These are phyloP conservation scores for Apis cerana DNA, from an alignment of 1,140 invertebrate species.

Conservation along the genomic window DNA sequence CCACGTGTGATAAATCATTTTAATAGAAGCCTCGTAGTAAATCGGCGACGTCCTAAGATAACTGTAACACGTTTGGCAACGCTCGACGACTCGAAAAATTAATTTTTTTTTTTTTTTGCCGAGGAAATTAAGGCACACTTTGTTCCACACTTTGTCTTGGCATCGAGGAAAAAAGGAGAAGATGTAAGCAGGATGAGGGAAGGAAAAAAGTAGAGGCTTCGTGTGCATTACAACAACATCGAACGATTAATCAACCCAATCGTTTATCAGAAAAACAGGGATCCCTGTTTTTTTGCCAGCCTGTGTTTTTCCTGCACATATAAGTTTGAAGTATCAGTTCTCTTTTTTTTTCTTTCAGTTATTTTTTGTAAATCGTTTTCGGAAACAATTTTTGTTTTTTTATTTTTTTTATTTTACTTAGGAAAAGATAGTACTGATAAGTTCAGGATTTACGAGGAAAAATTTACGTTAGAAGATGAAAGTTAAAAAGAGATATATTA, in stretches of 20 bases:
- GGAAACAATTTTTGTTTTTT: too few species aligned
- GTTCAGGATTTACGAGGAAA: too few species aligned
- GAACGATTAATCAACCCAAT: conserved; percentile 30
- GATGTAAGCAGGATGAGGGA: not conserved
- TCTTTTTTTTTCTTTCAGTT: not conserved
- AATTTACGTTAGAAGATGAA: too few species aligned
- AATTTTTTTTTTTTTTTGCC: conserved; percentile 5
- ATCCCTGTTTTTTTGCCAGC: not conserved
- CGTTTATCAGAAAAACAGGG: conserved; percentile 12
- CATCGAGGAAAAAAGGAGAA: not conserved
- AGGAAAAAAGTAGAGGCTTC: not conserved
- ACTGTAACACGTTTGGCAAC: not conserved
- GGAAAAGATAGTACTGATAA: too few species aligned
- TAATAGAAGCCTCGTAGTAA: conserved; percentile 25
- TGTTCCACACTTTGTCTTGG: conserved; percentile 4
- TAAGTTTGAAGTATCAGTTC: too few species aligned
- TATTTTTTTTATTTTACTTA: too few species aligned
- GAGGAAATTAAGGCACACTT: not conserved
- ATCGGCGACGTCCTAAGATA: not conserved
- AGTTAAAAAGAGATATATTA: too few species aligned
- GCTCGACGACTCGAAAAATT: conserved; percentile 28
- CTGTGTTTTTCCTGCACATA: too few species aligned
- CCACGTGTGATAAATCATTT: conserved; percentile 34
- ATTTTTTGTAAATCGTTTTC: not conserved
- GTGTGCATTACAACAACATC: conserved; percentile 28